phyloP scores from a whole-genome alignment of 2,797 vertebrate genomes.

The Typhlichthys subterraneus region DNA sequence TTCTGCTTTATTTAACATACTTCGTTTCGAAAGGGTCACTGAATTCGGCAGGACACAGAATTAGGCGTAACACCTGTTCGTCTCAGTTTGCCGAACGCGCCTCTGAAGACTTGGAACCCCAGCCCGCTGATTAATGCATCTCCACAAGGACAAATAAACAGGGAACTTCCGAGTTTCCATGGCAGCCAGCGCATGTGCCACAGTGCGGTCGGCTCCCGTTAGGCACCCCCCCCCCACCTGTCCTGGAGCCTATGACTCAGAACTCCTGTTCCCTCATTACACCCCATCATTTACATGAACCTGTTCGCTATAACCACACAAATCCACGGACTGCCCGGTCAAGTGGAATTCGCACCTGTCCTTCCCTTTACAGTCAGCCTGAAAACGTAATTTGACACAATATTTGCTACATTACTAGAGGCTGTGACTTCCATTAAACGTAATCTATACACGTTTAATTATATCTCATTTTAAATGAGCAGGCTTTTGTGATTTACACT shows the following conservation, averaged over 20 bases:
- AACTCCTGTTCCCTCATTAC: slow-evolving; percentile 36
- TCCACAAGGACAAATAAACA: slow-evolving; percentile 12
- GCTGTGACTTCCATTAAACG: slow-evolving; percentile 12
- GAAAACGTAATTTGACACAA: slow-evolving; percentile 16
- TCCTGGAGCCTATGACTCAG: slow-evolving; percentile 51
- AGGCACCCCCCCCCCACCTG: background rate
- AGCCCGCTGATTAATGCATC: slow-evolving; percentile 9
- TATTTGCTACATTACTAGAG: slow-evolving; percentile 18
- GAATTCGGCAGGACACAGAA: too few species aligned
- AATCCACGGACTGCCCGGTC: too few species aligned
- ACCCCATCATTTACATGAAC: slow-evolving; percentile 43
- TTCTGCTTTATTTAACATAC: too few species aligned
- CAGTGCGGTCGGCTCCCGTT: slow-evolving; percentile 26
- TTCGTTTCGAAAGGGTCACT: too few species aligned
- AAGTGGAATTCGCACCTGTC: slow-evolving; percentile 14
- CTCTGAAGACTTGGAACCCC: too few species aligned
- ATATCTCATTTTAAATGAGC: slow-evolving; percentile 37
- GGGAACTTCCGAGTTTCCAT: slow-evolving; percentile 46
- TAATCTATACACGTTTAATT: slow-evolving; percentile 4
- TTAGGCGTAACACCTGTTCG: too few species aligned
- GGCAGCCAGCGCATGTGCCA: slow-evolving; percentile 33
- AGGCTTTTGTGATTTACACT: slow-evolving; percentile 44
- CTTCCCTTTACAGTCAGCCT: slow-evolving; percentile 14
- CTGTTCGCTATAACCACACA: slow-evolving; percentile 12
- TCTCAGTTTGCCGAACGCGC: too few species aligned